Evolutionary conservation across 2,113 vertebrate genomes (phyloP).

Genomic region (Daboia siamensis): DNA sequence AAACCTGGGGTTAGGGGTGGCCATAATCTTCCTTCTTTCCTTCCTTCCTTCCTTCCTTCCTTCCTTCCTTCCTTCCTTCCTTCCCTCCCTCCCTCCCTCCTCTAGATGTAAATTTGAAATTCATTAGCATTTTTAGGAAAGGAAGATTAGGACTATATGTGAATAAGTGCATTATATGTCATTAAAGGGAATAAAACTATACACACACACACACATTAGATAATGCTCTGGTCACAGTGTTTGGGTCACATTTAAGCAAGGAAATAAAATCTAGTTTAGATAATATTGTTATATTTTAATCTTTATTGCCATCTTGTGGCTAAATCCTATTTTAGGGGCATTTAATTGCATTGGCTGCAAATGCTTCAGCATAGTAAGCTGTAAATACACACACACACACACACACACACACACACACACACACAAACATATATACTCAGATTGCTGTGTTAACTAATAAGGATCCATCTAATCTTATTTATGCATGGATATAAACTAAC

Average conservation of each 20-base stretch:
- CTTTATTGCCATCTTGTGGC: slow-evolving; percentile 71
- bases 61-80: too few relatives aligned
- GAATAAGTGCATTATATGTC: too few relatives aligned
- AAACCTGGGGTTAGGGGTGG: neutral
- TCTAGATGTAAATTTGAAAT: too few relatives aligned
- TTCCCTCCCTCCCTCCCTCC: too few relatives aligned
- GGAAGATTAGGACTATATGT: too few relatives aligned
- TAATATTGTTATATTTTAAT: slow-evolving; percentile 52
- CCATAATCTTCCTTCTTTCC: neutral
- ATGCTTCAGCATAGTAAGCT: neutral
- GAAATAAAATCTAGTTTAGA: neutral
- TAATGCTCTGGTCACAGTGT: neutral
- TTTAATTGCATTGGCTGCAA: neutral
- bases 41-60: neutral
- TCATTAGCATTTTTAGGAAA: too few relatives aligned
- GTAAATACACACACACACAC: too few relatives aligned
- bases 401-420: too few relatives aligned
- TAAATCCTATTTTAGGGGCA: neutral
- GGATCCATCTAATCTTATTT: slow-evolving; percentile 38
- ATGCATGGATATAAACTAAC: slow-evolving; percentile 37
- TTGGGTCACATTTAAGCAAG: slow-evolving; percentile 27
- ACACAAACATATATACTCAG: neutral
- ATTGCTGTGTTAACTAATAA: slow-evolving; percentile 24
- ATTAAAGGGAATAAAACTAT: too few relatives aligned
- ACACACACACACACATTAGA: neutral